A percentile compares a stretch with the other conserved stretches of the same genome.
Evolutionary conservation across 2,113 vertebrate species (phyloP).

Genomic region (Cynoglossus semilaevis): DNA sequence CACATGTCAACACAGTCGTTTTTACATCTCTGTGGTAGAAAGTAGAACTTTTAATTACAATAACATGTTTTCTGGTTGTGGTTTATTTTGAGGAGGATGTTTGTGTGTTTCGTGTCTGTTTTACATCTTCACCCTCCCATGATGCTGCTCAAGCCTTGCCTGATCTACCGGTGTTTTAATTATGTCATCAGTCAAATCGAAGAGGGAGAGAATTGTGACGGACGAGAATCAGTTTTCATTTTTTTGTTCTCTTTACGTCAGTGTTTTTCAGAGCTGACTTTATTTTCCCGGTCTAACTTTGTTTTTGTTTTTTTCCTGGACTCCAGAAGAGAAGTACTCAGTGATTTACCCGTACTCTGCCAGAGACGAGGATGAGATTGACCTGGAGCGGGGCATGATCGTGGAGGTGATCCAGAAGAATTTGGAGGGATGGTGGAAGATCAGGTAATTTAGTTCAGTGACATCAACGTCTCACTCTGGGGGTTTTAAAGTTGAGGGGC

Average conservation of each 20-base stretch:
- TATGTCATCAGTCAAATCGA: neutral
- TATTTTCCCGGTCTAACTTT: neutral
- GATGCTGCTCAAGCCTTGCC: constrained; percentile 54
- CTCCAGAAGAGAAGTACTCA: constrained; percentile 89
- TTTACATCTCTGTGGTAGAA: neutral
- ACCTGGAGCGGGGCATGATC: constrained; percentile 88
- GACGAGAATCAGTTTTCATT: constrained; percentile 2
- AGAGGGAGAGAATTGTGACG: neutral
- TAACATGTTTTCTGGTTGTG: constrained; percentile 28
- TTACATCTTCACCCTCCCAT: constrained; percentile 41
- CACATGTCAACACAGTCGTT: neutral
- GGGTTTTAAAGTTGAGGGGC: too few relatives aligned
- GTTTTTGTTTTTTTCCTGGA: neutral
- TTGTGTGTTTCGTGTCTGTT: constrained; percentile 48
- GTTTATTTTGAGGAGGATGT: constrained; percentile 22
- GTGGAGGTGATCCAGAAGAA: constrained; percentile 98
- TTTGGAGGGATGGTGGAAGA: constrained; percentile 99
- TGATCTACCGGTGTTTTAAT: constrained; percentile 3
- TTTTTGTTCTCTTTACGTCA: neutral
- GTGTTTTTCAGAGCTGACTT: constrained; percentile 2
- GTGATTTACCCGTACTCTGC: constrained; percentile 92
- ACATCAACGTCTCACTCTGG: too few relatives aligned
- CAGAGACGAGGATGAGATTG: constrained; percentile 93
- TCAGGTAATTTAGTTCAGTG: constrained; percentile 79
- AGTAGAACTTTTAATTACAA: constrained; percentile 1